phyloP scores from a whole-genome alignment of 2,797 vertebrate species.

The Tenualosa ilisha region DNA sequence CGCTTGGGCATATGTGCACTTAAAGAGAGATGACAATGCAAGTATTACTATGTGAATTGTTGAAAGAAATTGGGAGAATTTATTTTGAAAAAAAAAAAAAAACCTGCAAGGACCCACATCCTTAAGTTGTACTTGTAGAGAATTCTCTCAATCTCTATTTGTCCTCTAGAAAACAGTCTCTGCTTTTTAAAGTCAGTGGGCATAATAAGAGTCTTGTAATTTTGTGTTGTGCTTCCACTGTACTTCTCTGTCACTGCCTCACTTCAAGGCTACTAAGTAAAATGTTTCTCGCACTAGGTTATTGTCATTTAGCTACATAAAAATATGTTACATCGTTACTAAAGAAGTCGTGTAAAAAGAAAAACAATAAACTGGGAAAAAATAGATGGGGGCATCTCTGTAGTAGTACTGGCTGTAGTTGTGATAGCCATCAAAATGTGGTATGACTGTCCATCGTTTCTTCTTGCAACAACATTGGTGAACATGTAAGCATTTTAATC shows the following conservation, averaged over 20 bases:
- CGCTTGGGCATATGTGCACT: too few relatives aligned
- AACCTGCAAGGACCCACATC: neutral
- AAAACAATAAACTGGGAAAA: neutral
- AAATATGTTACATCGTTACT: neutral
- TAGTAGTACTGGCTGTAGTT: too few relatives aligned
- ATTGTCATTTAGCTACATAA: neutral
- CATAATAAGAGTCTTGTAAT: neutral
- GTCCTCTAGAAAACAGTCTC: neutral
- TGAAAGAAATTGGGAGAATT: too few relatives aligned
- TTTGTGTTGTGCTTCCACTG: neutral
- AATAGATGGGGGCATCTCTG: too few relatives aligned
- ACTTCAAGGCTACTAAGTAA: neutral
- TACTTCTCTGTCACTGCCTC: neutral
- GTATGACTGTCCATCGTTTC: too few relatives aligned
- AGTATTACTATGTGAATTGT: too few relatives aligned
- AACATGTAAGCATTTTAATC: neutral
- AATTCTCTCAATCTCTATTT: neutral
- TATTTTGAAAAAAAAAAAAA: too few relatives aligned
- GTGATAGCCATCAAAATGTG: too few relatives aligned
- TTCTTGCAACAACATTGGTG: neutral
- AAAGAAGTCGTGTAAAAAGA: neutral
- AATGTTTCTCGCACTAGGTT: neutral
- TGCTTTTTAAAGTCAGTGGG: neutral
- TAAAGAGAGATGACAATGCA: too few relatives aligned
- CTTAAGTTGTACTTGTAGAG: neutral